These are phyloP conservation scores for Pseudeuparius sepicola DNA, from an alignment of 2,888 invertebrate genomes.

Conservation along the genomic window DNA sequence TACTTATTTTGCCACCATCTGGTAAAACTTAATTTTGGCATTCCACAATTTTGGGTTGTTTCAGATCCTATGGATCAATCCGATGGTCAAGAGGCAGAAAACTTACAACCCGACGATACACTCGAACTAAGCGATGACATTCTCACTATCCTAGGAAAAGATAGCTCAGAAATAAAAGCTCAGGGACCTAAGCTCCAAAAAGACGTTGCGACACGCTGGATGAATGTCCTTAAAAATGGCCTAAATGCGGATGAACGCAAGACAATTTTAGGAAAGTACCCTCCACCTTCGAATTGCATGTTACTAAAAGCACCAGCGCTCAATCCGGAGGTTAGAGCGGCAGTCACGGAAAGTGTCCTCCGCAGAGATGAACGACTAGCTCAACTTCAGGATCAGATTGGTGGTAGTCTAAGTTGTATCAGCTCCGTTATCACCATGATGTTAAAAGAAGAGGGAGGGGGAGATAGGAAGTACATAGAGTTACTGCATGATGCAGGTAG, in stretches of 20 bases:
- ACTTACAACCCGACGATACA: no score
- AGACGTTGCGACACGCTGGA: constrained; percentile 1
- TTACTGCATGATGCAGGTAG: constrained; percentile 9
- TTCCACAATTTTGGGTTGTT: no score
- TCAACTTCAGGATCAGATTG: constrained; percentile 7
- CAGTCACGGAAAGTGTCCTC: constrained; percentile 1
- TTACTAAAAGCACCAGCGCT: constrained; percentile 5
- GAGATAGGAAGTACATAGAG: constrained; percentile 2
- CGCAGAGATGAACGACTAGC: constrained; percentile 5
- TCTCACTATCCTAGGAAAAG: no score
- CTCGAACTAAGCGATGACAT: no score
- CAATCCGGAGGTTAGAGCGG: constrained; percentile 11
- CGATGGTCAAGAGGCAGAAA: no score
- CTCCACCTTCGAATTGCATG: constrained; percentile 8
- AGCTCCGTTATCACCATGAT: constrained; percentile 6
- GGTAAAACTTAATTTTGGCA: no score
- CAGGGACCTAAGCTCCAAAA: no score
- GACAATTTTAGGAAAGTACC: constrained; percentile 3
- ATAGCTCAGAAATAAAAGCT: no score
- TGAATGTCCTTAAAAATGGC: constrained; percentile 2
- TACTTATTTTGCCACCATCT: no score
- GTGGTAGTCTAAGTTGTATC: no score
- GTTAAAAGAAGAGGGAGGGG: constrained; percentile 1
- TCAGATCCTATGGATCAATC: no score
- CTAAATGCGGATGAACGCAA: constrained; percentile 1